Evolutionary conservation across 2,113 vertebrate genomes (phyloP), one percentile per base, ranked within the genome.

Genomic region (Hepsetus odoe): DNA sequence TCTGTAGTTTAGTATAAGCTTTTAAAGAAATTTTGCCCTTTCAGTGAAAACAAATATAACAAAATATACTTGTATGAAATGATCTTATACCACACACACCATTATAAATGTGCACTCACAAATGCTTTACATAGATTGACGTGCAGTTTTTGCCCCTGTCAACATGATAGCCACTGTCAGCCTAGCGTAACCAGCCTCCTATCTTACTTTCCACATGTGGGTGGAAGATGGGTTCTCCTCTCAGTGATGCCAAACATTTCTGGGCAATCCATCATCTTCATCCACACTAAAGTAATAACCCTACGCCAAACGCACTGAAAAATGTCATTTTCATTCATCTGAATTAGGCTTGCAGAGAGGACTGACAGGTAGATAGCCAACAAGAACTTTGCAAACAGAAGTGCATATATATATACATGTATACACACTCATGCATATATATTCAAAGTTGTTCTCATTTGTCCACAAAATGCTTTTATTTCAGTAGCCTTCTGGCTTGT

Each of bases 261-360:
- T 70, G 66, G 64, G 58, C 69, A 51, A 82, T 80, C 76, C 70
- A 77, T 86, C 82, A 86, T 74, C 35, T 46, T 79, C 53, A 38
- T 69, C 24, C 38, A 10, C 56, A 59, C 38, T 26, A 24, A 26
- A 46, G 70, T 67, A 68, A 72, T 18, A 62, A 55, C 51, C 24
- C 56, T 8, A 30, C 46, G 44, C 22, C 42, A 28, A 24, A 64
- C n/a, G 14, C 35, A 28, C 20, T 44, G 35, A 42, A 18, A 53
- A 64, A 56, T 46, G 26, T 26, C 56, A n/a, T 49, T 40, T 79
- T 42, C 35, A 72, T 71, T 71, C 69, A 71, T 59, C 58, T 32
- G 32, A 46, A 76, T 76, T 30, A 72, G 24, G 49, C 55, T 22
- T 72, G 66, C 42, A 42, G 81, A 44, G 59, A 65, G 16, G 18